phyloP scores from a whole-genome alignment of 2,888 invertebrate genomes.

The Catocala nupta region DNA sequence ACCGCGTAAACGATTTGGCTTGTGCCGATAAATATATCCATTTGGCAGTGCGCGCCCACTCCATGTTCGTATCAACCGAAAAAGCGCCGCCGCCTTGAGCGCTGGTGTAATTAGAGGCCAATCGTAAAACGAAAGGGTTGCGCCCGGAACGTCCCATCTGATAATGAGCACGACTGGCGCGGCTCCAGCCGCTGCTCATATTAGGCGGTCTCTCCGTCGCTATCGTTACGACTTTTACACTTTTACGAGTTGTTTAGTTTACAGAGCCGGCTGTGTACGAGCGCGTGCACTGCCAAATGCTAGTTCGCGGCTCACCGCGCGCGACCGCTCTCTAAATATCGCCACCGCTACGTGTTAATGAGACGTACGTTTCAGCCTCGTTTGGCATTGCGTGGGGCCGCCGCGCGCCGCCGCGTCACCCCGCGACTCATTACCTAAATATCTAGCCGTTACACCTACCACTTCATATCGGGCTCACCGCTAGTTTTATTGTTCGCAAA shows the following conservation, averaged over 20 bases:
- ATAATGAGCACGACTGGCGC: conserved; percentile 86
- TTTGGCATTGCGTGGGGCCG: conserved; percentile 70
- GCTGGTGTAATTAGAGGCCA: conserved; percentile 85
- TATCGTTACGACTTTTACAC: conserved; percentile 87
- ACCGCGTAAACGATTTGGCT: conserved; percentile 77
- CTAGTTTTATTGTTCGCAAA: conserved; percentile 39
- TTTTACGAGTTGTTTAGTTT: conserved; percentile 87
- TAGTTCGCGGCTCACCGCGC: conserved; percentile 86
- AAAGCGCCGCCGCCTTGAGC: conserved; percentile 83
- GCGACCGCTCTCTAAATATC: conserved; percentile 78
- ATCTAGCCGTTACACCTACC: conserved; percentile 46
- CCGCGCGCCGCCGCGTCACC: conserved; percentile 41
- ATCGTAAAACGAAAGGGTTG: conserved; percentile 87
- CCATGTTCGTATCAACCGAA: conserved; percentile 74
- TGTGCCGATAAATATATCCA: conserved; percentile 80
- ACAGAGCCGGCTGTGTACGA: conserved; percentile 75
- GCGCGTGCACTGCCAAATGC: conserved; percentile 83
- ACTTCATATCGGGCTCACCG: conserved; percentile 37
- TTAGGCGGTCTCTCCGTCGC: conserved; percentile 79
- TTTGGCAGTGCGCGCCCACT: conserved; percentile 76
- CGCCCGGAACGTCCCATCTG: conserved; percentile 83
- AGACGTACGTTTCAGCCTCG: conserved; percentile 78
- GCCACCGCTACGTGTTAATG: conserved; percentile 79
- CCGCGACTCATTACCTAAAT: conserved; percentile 55
- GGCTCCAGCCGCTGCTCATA: conserved; percentile 84